A percentile compares a stretch with the other conserved stretches of the same genome.
Conservation (phyloP, 2,888 invertebrate genomes). For the Azorinus chamasolen region DNA sequence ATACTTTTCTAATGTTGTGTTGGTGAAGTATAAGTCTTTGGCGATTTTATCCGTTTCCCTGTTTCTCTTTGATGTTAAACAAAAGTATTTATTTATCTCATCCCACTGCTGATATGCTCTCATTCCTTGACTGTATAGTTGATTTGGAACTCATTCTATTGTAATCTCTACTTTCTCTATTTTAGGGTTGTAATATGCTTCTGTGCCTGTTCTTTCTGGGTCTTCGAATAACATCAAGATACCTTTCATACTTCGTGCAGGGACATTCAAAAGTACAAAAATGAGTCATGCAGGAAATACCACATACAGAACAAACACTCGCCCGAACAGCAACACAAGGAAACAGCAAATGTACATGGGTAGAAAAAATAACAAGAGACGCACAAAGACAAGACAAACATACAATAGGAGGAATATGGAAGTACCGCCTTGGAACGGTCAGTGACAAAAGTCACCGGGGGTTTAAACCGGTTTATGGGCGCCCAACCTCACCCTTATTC, state of each 20-base stretch:
- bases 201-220: conserved; percentile 20
- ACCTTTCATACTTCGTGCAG: conserved; percentile 62
- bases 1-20: conserved; percentile 36
- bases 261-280: too few relatives aligned
- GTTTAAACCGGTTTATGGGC: too few relatives aligned
- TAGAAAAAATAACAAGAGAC: too few relatives aligned
- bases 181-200: conserved; percentile 53
- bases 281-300: too few relatives aligned
- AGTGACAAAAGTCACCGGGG: too few relatives aligned
- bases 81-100: conserved; percentile 51
- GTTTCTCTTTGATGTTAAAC: conserved; percentile 16
- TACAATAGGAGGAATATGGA: too few relatives aligned
- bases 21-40: conserved; percentile 33
- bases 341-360: too few relatives aligned
- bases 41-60: conserved; percentile 25
- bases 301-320: too few relatives aligned
- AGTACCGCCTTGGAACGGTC: too few relatives aligned
- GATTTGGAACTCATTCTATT: conserved; percentile 62
- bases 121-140: conserved; percentile 64
- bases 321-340: too few relatives aligned
- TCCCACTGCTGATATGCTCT: conserved; percentile 64
- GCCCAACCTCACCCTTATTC: too few relatives aligned
- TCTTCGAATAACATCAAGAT: conserved; percentile 61
- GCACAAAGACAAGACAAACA: too few relatives aligned
- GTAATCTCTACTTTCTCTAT: conserved; percentile 58